Evolutionary conservation across 2,888 invertebrate genomes (phyloP), one percentile per base, ranked within the genome.

Genomic region (Apoderus coryli): DNA sequence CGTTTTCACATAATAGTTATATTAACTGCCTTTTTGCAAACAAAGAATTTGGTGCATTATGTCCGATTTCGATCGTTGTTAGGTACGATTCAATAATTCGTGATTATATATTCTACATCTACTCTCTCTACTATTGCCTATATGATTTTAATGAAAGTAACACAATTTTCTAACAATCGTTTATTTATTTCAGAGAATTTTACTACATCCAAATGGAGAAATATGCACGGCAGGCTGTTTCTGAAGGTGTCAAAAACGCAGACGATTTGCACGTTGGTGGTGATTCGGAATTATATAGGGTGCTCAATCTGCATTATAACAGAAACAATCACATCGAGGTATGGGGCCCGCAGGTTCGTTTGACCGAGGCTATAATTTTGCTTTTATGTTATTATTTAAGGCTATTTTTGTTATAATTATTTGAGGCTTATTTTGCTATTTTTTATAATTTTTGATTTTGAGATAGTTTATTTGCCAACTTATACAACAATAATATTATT

Each of bases 121-220:
- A n/a, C n/a, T n/a, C n/a, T n/a, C n/a, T n/a, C n/a, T n/a, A n/a
- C n/a, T n/a, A n/a, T n/a, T n/a, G n/a, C n/a, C n/a, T n/a, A n/a
- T n/a, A n/a, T n/a, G n/a, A n/a, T n/a, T n/a, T n/a, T n/a, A n/a
- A n/a, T n/a, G n/a, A n/a, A n/a, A n/a, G n/a, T n/a, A n/a, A n/a
- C n/a, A n/a, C n/a, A n/a, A n/a, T n/a, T n/a, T n/a, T n/a, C n/a
- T n/a, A n/a, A n/a, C n/a, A n/a, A n/a, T n/a, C n/a, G n/a, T 28
- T 42, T 40, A 49, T 46, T 48, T 43, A 46, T 69, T 69, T 28
- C 76, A 99, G 98, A 65, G 98, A 98, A 69, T 98, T 99, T 71
- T 98, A 92, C 74, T 98, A 99, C 68, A 98, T 98, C 58, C 98
- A 99, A 67, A 99, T 98, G 96, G 98, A 99, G 69, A 99, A 99